Evolutionary conservation across 2,113 vertebrate genomes (phyloP).

Genomic region (Nerophis ophidion): DNA sequence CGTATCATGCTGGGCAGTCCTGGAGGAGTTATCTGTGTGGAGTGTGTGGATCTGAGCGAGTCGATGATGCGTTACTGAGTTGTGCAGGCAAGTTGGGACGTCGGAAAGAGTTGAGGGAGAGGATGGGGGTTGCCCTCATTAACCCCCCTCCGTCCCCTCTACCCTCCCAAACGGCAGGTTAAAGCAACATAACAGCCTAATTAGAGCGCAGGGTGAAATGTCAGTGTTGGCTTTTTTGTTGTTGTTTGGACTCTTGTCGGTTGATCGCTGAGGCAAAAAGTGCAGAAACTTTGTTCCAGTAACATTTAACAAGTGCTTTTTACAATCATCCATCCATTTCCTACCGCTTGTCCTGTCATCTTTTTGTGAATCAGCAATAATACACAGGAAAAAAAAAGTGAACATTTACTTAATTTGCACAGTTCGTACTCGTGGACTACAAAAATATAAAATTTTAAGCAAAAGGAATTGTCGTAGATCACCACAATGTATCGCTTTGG

Average conservation of each 20-base stretch:
- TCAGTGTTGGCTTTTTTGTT: constrained; percentile 59
- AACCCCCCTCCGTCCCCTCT: constrained; percentile 58
- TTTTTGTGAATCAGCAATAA: constrained; percentile 9
- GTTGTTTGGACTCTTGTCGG: constrained; percentile 35
- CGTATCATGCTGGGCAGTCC: constrained; percentile 51
- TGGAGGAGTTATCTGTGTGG: constrained; percentile 40
- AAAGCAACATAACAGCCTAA: constrained; percentile 82
- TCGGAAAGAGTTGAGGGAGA: constrained; percentile 59
- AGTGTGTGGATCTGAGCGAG: constrained; percentile 36
- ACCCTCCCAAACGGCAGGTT: constrained; percentile 69
- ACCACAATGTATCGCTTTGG: too few relatives aligned
- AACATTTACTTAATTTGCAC: background rate
- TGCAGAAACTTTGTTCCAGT: background rate
- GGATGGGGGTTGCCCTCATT: constrained; percentile 66
- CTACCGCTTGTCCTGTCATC: too few relatives aligned
- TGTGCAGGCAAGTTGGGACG: constrained; percentile 36
- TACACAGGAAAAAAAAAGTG: background rate
- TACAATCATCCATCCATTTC: too few relatives aligned
- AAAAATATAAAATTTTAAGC: too few relatives aligned
- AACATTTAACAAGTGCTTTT: too few relatives aligned
- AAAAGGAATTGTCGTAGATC: too few relatives aligned
- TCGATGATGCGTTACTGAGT: constrained; percentile 52
- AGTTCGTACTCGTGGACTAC: background rate
- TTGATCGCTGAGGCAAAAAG: constrained; percentile 62
- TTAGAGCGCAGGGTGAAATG: constrained; percentile 77